Evolutionary conservation across 1,140 invertebrate genomes (phyloP).

Genomic region (Hormaphis cornu): DNA sequence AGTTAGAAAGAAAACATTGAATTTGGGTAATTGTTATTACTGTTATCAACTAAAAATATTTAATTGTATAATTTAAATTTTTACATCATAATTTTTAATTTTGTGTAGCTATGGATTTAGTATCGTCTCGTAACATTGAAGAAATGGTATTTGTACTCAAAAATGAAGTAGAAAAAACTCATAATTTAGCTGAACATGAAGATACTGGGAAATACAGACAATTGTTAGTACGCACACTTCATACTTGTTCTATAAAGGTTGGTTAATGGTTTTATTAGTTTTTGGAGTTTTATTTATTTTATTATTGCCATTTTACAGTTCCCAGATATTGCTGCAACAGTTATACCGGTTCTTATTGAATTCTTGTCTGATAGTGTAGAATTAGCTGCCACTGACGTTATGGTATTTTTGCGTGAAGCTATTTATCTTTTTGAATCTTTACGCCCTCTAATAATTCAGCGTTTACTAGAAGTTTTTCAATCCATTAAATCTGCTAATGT

Average conservation of each 20-base stretch:
- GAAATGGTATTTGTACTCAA: constrained; percentile 92
- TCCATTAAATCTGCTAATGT: constrained; percentile 76
- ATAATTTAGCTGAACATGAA: constrained; percentile 81
- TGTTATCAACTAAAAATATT: background rate
- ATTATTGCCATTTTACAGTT: constrained; percentile 50
- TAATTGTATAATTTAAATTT: background rate
- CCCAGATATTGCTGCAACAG: constrained; percentile 86
- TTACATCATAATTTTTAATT: constrained; percentile 8
- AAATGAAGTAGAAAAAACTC: constrained; percentile 88
- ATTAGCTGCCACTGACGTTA: constrained; percentile 83
- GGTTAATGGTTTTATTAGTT: background rate
- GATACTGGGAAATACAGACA: constrained; percentile 93
- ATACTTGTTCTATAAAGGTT: constrained; percentile 85
- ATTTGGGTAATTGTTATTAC: constrained; percentile 46
- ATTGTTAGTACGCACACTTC: constrained; percentile 86
- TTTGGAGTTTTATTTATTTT: background rate
- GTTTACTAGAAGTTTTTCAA: constrained; percentile 69
- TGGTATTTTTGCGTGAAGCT: constrained; percentile 90
- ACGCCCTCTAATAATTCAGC: constrained; percentile 67
- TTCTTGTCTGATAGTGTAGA: constrained; percentile 93
- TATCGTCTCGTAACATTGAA: constrained; percentile 85
- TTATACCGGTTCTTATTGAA: constrained; percentile 91
- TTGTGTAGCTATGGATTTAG: constrained; percentile 72
- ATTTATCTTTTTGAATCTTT: constrained; percentile 84
- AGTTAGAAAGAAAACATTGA: constrained; percentile 81